Evolutionary conservation across 2,113 vertebrate genomes (phyloP), one percentile per base, ranked within the genome.

Genomic region (Opisthocomus hoazin): DNA sequence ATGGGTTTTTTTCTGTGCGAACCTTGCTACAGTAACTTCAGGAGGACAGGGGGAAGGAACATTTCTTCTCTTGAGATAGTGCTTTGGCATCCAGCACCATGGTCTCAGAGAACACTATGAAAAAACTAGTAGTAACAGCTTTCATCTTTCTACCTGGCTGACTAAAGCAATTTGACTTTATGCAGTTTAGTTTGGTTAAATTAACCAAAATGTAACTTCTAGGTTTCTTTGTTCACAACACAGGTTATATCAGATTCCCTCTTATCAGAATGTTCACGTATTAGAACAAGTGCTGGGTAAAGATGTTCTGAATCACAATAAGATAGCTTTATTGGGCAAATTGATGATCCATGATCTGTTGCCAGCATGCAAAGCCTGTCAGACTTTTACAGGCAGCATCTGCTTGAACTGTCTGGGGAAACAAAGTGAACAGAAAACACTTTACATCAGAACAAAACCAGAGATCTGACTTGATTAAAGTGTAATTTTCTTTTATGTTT

Each of bases 321-420:
- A 74, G 71, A 37, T 74, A 45, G 56, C 76, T 78, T 81, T 78
- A 45, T 84, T 78, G 83, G 56, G 21, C 26, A 77, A 93, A 76
- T 53, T 96, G 92, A 93, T 96, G 92, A 81, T 83, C 70, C 75
- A 24, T 91, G 84, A 34, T 90, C 79, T 87, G 30, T 81, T 94
- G 64, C 92, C 45, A 96, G 56, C 76, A 50, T 19, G 3, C 76
- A 90, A 86, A 81, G n/a, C 11, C 1, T 0, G 0, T 89, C 76
- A 87, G 85, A 84, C 41, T 93, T 94, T n/a, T 81, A 78, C 56
- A 78, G 43, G 34, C 79, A 89, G 76, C 93, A 93, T 92, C 94
- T 96, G 82, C 73, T 70, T 95, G 13, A 81, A 45, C 68, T 92
- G 56, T 95, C 85, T 90, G 30, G 68, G 56, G 43, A 75, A 60